Evolutionary conservation across 2,113 vertebrate genomes (phyloP).

Genomic region (Cryptoleucopteryx plumbea): DNA sequence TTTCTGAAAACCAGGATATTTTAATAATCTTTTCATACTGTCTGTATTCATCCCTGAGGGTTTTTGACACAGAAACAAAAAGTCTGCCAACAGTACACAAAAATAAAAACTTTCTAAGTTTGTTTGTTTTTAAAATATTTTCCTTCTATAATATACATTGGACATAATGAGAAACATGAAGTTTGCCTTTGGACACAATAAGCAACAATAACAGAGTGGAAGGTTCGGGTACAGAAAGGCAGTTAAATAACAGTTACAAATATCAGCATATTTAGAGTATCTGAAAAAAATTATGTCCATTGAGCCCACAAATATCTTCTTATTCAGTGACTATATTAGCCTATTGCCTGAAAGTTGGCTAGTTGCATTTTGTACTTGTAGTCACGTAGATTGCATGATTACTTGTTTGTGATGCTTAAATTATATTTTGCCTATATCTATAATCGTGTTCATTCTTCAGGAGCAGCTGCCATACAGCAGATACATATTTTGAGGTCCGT

Average conservation of each 20-base stretch:
- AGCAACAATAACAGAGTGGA: not conserved
- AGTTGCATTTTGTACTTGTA: not conserved
- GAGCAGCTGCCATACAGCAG: not conserved
- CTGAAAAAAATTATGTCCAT: fast-evolving
- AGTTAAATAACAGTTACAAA: not conserved
- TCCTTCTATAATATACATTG: not conserved
- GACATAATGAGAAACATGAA: not conserved
- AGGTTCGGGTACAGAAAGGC: not conserved
- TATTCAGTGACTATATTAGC: fast-evolving
- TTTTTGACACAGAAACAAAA: not conserved
- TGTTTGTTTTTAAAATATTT: not conserved
- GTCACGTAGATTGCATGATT: fast-evolving
- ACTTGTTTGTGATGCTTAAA: not conserved
- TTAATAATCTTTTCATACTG: not conserved
- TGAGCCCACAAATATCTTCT: not conserved
- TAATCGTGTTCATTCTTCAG: fast-evolving
- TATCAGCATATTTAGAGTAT: not conserved
- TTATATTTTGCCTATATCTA: fast-evolving
- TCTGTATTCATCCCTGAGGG: not conserved
- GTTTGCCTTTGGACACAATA: not conserved
- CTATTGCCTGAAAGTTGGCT: fast-evolving
- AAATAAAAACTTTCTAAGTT: not conserved
- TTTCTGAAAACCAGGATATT: not conserved
- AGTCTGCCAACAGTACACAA: not conserved
- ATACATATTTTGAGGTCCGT: fast-evolving